A percentile compares a stretch with the other conserved stretches of the same genome.
phyloP scores from a whole-genome alignment of 2,113 vertebrate genomes.

The Neofelis nebulosa region DNA sequence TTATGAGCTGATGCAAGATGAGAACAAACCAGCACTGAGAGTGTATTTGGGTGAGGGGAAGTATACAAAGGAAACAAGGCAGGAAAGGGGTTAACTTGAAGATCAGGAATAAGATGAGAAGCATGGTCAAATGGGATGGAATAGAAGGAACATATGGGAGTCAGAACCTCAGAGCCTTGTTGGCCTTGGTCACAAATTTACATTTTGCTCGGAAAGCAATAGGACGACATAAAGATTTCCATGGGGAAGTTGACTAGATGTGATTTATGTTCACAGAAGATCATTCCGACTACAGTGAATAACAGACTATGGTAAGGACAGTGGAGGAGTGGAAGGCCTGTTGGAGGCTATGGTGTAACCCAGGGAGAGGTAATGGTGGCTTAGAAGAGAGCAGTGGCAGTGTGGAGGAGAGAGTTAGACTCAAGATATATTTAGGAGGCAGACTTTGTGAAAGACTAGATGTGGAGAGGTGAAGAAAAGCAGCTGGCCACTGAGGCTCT shows the following conservation, averaged over 20 bases:
- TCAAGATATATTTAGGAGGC: neutral
- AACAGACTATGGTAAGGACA: neutral
- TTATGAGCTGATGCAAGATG: neutral
- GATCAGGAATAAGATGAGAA: neutral
- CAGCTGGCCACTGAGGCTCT: neutral
- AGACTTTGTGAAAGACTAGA: neutral
- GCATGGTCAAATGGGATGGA: neutral
- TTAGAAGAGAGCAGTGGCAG: neutral
- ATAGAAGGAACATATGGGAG: neutral
- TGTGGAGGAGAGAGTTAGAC: neutral
- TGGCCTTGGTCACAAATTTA: neutral
- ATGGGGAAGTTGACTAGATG: neutral
- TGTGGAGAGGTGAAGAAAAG: neutral
- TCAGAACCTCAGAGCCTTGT: neutral
- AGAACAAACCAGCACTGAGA: neutral
- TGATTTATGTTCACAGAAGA: neutral
- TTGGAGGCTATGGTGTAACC: neutral
- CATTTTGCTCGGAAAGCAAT: neutral
- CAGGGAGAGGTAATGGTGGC: neutral
- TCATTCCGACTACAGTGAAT: neutral
- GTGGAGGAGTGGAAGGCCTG: neutral
- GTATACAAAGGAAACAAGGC: neutral
- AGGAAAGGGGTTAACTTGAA: neutral
- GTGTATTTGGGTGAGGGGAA: neutral
- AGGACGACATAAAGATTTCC: neutral